Evolutionary conservation across 2,888 invertebrate species (phyloP), one percentile per base, ranked within the genome.

Genomic region (Apodemia mormo): DNA sequence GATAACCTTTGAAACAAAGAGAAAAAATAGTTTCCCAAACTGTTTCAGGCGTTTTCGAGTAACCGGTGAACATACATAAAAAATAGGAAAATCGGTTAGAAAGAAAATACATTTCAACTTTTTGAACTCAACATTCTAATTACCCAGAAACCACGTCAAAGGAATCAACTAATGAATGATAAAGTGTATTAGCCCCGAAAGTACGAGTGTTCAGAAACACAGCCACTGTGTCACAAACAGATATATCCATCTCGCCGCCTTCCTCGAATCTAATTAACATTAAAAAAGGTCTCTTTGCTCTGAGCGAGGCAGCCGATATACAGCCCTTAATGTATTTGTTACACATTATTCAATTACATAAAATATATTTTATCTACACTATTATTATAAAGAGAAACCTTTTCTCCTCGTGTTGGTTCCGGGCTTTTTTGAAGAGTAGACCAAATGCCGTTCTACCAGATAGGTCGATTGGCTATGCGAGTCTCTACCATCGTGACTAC

Each of bases 231-330:
- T 45, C 56, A 22, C 58, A 58, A 58, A 10, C 58, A 58, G 58
- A 58, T 58, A 30, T 58, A 58, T 33, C 30, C 61, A 30, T 14
- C 33, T 6, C 30, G 29, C 14, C 14, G 61, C 30, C 30, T 61
- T 33, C 33, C 33, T 33, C 61, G 61, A 29, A 61, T 61, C 61
- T 61, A 61, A 61, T 61, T 61, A 61, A 61, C 61, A 61, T 61
- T 61, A 30, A 61, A 61, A 61, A 61, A 30, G 29, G 61, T 61
- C 61, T 61, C 14, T 61, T 30, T 7, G 7, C 9, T 33, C 5
- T 2, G 29, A 33, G 61, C 61, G 61, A 61, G 10, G 52, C 52
- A 52, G 2, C n/a, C 52, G 6, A n/a, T 52, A n/a, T n/a, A 10
- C 14, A 52, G 4, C 12, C 45, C 45, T 2, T 45, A 45, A 12